A percentile compares a stretch with the other conserved stretches of the same genome.
phyloP scores from a whole-genome alignment of 2,888 invertebrate species.

The Drosophila paranaensis region DNA sequence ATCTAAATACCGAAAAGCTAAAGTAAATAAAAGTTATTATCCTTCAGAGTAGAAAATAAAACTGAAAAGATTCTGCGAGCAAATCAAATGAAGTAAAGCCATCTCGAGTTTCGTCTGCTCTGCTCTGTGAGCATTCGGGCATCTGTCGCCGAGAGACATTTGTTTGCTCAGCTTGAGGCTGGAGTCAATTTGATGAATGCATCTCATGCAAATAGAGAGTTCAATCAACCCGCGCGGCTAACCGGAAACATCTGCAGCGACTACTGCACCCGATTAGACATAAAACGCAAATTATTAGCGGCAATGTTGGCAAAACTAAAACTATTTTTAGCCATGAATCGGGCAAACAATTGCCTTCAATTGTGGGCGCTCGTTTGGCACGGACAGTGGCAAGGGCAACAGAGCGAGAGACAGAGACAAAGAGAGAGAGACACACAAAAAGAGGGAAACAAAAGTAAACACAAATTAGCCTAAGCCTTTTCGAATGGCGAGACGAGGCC shows the following conservation, averaged over 20 bases:
- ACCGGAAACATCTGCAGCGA: constrained; percentile 73
- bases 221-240: constrained; percentile 63
- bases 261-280: constrained; percentile 67
- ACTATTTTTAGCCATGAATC: constrained; percentile 70
- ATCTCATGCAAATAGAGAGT: constrained; percentile 46
- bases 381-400: constrained; percentile 41
- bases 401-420: neutral
- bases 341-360: constrained; percentile 64
- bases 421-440: neutral
- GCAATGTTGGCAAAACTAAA: constrained; percentile 37
- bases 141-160: constrained; percentile 18
- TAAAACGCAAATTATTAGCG: constrained; percentile 70
- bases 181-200: constrained; percentile 37
- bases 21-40: neutral
- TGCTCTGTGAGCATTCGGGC: constrained; percentile 5
- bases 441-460: constrained; percentile 43
- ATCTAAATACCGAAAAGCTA: no score
- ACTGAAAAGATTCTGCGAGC: neutral
- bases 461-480: constrained; percentile 60
- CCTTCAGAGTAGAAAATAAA: neutral
- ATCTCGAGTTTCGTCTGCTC: neutral
- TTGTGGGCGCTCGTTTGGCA: constrained; percentile 51
- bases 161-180: constrained; percentile 54
- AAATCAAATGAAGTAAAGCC: constrained; percentile 4
- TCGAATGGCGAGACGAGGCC: constrained; percentile 45